Percentiles rank a stretch among this genome's conserved stretches.
Conservation (phyloP, 2,888 invertebrate genomes). For the Iselma pallidipennis region DNA sequence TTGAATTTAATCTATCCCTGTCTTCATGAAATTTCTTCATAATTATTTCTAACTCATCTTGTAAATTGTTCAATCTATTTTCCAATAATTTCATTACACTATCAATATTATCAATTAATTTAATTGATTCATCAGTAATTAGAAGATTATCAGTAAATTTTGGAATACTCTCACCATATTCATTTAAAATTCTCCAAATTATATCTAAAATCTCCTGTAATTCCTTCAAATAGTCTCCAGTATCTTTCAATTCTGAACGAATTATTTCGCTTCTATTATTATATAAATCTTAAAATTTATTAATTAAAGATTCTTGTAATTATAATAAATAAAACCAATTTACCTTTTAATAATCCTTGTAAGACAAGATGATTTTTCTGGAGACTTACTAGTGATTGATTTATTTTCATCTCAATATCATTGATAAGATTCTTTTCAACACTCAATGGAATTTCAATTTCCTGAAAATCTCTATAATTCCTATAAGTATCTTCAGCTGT, state of each 20-base stretch:
- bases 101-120: not conserved
- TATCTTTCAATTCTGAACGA: not conserved
- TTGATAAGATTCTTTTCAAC: slow-evolving; percentile 2
- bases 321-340: not conserved
- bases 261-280: not conserved
- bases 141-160: not conserved
- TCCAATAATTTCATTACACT: not conserved
- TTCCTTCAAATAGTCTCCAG: not conserved
- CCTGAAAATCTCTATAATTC: slow-evolving; percentile 7
- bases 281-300: not conserved
- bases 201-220: not conserved
- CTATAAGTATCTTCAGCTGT: slow-evolving; percentile 6
- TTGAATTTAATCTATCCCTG: not conserved
- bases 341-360: slow-evolving; percentile 8
- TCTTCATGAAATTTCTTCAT: not conserved
- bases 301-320: not conserved
- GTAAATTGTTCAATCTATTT: not conserved
- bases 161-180: not conserved
- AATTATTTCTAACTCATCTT: not conserved
- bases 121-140: not conserved
- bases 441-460: slow-evolving; percentile 9
- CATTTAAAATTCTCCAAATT: not conserved
- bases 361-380: not conserved
- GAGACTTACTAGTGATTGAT: not conserved
- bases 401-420: not conserved